Evolutionary conservation across 1,140 invertebrate genomes (phyloP).

Genomic region (Proales similis): DNA sequence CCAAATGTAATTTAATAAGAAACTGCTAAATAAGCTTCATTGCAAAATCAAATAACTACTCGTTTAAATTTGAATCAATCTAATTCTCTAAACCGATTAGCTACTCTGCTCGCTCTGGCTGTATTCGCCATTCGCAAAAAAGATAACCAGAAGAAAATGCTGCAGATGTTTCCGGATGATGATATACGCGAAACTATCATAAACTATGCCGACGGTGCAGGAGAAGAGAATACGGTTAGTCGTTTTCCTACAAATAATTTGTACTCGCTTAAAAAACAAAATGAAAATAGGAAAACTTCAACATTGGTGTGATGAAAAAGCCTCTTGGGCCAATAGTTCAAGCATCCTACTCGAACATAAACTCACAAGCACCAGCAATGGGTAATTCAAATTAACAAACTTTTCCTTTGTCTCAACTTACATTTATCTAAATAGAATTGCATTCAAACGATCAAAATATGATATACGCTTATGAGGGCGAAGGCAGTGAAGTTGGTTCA

Average conservation of each 20-base stretch:
- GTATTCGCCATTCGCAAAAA: conserved; percentile 30
- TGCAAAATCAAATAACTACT: too few species aligned
- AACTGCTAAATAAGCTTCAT: too few species aligned
- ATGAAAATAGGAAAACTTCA: conserved; percentile 31
- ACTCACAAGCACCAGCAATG: too few species aligned
- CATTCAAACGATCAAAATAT: conserved; percentile 27
- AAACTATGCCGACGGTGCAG: conserved; percentile 36
- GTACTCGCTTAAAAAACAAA: neutral
- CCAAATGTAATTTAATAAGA: too few species aligned
- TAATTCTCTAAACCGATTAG: conserved; percentile 30
- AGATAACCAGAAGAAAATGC: conserved; percentile 37
- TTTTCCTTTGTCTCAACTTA: too few species aligned
- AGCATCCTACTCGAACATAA: conserved; percentile 8
- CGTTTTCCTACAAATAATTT: conserved; percentile 3
- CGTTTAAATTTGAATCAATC: neutral
- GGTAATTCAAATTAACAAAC: too few species aligned
- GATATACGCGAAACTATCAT: conserved; percentile 37
- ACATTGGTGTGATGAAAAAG: conserved; percentile 37
- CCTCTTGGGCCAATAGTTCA: conserved; percentile 31
- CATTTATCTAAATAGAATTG: too few species aligned
- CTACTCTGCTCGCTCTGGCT: conserved; percentile 37
- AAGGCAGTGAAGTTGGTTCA: conserved; percentile 32
- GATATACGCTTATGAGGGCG: conserved; percentile 32
- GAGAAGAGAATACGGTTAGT: conserved; percentile 37
- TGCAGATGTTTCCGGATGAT: conserved; percentile 37